A percentile compares a stretch with the other conserved stretches of the same genome.
phyloP scores from a whole-genome alignment of 2,888 invertebrate genomes.

The Halictus ligatus region DNA sequence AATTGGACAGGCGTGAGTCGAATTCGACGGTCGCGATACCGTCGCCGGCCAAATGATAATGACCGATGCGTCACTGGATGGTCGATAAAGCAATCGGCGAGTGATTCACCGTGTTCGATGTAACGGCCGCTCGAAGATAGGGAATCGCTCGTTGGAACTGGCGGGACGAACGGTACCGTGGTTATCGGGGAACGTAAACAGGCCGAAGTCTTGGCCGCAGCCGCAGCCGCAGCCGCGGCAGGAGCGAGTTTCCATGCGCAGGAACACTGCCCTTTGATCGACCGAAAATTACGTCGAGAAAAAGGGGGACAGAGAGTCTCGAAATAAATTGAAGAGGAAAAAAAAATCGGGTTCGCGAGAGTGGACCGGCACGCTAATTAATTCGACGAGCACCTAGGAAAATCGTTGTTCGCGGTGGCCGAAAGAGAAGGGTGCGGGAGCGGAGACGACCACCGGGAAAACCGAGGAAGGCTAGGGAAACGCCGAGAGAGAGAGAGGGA shows the following conservation, averaged over 20 bases:
- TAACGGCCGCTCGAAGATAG: neutral
- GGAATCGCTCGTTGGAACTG: neutral
- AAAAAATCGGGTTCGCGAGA: neutral
- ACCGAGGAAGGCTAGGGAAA: neutral
- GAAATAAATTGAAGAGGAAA: neutral
- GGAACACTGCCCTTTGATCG: conserved; percentile 8
- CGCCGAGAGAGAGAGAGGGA: neutral
- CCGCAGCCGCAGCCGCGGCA: neutral
- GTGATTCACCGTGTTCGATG: neutral
- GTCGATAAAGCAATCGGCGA: neutral
- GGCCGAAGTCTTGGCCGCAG: neutral
- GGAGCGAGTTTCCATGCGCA: conserved; percentile 7
- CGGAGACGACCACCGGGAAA: conserved; percentile 12
- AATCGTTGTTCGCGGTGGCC: conserved; percentile 13
- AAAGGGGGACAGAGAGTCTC: neutral
- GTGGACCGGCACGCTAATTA: conserved; percentile 41
- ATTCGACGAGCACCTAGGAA: conserved; percentile 25
- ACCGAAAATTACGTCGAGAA: neutral
- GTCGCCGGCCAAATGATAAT: neutral
- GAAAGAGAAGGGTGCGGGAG: neutral
- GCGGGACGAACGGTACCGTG: neutral
- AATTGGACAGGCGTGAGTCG: neutral
- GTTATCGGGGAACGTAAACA: neutral
- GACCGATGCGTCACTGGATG: conserved; percentile 17
- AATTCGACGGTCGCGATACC: neutral